These are phyloP conservation scores for Thunnus thynnus DNA, from an alignment of 2,113 vertebrate genomes.

Conservation along the genomic window DNA sequence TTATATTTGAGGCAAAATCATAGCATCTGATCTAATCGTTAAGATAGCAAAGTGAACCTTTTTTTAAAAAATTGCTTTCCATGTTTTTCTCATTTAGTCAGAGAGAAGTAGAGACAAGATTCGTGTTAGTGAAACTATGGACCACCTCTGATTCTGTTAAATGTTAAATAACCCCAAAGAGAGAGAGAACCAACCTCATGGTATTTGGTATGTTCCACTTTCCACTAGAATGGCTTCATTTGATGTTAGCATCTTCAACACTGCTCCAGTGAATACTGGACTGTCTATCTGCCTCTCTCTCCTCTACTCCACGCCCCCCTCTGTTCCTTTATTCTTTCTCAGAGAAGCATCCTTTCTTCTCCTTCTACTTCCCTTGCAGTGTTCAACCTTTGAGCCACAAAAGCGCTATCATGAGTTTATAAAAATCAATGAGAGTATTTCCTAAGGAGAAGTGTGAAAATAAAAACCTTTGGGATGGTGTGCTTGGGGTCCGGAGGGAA, in stretches of 20 bases:
- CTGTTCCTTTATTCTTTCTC: neutral
- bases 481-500: constrained; percentile 60
- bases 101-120: constrained; percentile 16
- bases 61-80: neutral
- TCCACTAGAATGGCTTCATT: constrained; percentile 53
- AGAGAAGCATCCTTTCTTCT: constrained; percentile 20
- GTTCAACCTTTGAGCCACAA: constrained; percentile 48
- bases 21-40: neutral
- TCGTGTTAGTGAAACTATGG: neutral
- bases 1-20: neutral
- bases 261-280: constrained; percentile 31
- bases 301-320: constrained; percentile 26
- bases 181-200: constrained; percentile 5
- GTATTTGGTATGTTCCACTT: constrained; percentile 55
- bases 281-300: constrained; percentile 5
- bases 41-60: neutral
- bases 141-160: neutral
- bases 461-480: constrained; percentile 69
- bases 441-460: constrained; percentile 55
- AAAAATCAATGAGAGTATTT: constrained; percentile 66
- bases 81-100: constrained; percentile 5
- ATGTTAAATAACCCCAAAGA: constrained; percentile 52
- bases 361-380: neutral
- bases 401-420: constrained; percentile 45
- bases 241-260: constrained; percentile 44